Evolutionary conservation across 2,888 invertebrate species (phyloP).

Genomic region (Lycocerus yunnanus): DNA sequence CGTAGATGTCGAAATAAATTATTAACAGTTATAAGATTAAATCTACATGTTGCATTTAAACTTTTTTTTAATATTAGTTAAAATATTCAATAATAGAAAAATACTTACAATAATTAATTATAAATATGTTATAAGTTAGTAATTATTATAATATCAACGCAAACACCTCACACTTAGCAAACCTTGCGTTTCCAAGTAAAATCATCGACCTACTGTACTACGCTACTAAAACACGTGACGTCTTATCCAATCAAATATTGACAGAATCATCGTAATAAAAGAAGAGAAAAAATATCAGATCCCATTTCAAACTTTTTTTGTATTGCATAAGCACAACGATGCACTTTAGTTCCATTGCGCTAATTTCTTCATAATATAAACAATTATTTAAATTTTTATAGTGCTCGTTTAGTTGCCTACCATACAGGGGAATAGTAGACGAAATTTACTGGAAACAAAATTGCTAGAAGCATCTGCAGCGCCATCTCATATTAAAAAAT

Average conservation of each 20-base stretch:
- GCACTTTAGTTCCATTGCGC: not conserved
- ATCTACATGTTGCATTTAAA: too few species aligned
- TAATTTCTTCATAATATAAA: too few species aligned
- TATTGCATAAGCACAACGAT: not conserved
- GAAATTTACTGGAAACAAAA: too few species aligned
- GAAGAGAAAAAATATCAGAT: not conserved
- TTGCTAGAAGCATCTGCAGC: too few species aligned
- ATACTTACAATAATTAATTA: not conserved
- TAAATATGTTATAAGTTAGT: too few species aligned
- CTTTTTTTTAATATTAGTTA: not conserved
- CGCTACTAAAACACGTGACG: not conserved
- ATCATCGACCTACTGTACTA: not conserved
- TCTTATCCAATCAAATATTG: not conserved
- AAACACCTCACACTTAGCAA: not conserved
- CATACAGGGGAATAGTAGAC: too few species aligned
- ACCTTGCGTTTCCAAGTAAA: not conserved
- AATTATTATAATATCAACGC: not conserved
- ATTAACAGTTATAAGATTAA: not conserved
- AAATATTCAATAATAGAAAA: too few species aligned
- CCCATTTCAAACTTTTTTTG: not conserved
- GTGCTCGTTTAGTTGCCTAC: not conserved
- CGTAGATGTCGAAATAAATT: too few species aligned
- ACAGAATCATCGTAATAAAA: not conserved
- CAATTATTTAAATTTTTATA: too few species aligned
- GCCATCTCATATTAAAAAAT: too few species aligned